Base-by-base conservation (phyloP, 2,888 invertebrate species). In the Apantesis nais region DNA sequence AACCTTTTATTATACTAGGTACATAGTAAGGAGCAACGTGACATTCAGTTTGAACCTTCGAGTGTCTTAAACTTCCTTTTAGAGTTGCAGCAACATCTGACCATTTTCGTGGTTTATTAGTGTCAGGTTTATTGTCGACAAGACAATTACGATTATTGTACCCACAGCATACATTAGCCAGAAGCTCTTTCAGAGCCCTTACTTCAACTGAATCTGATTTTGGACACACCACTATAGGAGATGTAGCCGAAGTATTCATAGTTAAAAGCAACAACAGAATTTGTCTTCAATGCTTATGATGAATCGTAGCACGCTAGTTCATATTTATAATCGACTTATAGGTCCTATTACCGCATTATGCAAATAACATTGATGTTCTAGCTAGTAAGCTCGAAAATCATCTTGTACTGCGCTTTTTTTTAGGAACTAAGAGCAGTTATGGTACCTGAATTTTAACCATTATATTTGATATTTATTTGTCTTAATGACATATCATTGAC, bases 161-260 rank as follows among this genome's bases (percentile, higher is more conserved):
- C 64, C 86, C 86, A 79, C 93, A 93, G 1, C 82, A 73, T 1
- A 90, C 73, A 7, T 84, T 82, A 0, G 90, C 90, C 37, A 93
- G 77, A 74, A 89, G 85, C 29, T 81, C 75, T 74, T 93, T 93
- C 34, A 93, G 74, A 12, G 78, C 70, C 8, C 80, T 83, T 3
- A 93, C 84, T 79, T 90, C 90, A n/a, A 79, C 25, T 12, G 92
- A 90, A 65, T 93, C 90, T 73, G 75, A 77, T 34, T 66, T 76
- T 61, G 66, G 55, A 62, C 25, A 34, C 48, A 37, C 9, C n/a
- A 66, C 37, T 66, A 65, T 34, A 34, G 52, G 34, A 25, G 65
- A 55, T n/a, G 25, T 19, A 25, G 8, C 25, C 11, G 52, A 37
- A 52, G 65, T 34, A 66, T 55, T 52, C 65, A 66, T 66, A 25